Conservation (phyloP, 2,113 vertebrate species). For the Cheilinus undulatus region DNA sequence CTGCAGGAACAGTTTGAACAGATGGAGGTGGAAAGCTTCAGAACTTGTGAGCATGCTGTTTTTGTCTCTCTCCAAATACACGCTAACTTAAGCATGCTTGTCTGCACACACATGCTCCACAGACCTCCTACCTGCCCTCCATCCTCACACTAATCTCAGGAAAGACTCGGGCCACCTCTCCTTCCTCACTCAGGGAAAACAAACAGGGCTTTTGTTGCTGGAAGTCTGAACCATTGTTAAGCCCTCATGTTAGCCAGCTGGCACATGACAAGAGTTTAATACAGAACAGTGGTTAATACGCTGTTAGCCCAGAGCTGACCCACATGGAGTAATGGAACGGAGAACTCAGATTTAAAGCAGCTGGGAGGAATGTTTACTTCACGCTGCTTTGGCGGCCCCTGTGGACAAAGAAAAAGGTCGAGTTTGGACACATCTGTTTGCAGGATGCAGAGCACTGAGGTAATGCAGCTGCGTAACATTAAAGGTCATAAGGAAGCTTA, state of each 20-base stretch:
- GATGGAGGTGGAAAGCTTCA: constrained; percentile 45
- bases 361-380: too few relatives aligned
- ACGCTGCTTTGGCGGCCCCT: too few relatives aligned
- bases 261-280: not conserved
- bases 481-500: too few relatives aligned
- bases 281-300: not conserved
- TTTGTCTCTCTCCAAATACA: not conserved
- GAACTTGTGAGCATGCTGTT: not conserved
- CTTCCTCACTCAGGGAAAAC: not conserved
- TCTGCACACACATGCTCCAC: not conserved
- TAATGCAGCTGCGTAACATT: too few relatives aligned
- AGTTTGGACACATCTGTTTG: too few relatives aligned
- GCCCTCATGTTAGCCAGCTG: not conserved
- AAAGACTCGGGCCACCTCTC: not conserved
- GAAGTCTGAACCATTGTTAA: constrained; percentile 14
- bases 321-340: not conserved
- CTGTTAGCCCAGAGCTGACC: not conserved
- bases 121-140: not conserved
- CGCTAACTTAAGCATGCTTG: not conserved
- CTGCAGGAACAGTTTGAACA: constrained; percentile 8
- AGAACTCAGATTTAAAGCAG: not conserved
- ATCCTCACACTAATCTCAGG: not conserved
- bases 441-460: too few relatives aligned
- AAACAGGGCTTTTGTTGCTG: not conserved
- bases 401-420: too few relatives aligned